Evolutionary conservation across 2,888 invertebrate species (phyloP).

Genomic region (Eubasilissa splendida): DNA sequence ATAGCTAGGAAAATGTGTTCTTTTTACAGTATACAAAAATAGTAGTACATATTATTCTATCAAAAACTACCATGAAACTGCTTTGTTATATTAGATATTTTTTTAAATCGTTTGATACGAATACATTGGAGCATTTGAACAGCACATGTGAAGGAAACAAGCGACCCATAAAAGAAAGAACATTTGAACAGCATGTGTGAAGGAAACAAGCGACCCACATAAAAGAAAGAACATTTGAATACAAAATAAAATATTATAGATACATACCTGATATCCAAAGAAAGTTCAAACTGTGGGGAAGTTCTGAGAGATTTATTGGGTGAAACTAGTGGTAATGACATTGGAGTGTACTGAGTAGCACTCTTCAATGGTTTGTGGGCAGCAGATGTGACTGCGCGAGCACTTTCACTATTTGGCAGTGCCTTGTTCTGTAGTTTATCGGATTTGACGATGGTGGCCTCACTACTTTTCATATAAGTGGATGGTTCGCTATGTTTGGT

Average conservation of each 20-base stretch:
- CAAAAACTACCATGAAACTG: too few species aligned
- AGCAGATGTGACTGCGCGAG: slow-evolving; percentile 59
- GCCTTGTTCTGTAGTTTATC: slow-evolving; percentile 57
- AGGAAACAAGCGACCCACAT: too few species aligned
- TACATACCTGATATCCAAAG: slow-evolving; percentile 68
- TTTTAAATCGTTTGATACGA: too few species aligned
- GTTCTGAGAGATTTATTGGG: slow-evolving; percentile 65
- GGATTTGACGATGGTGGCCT: slow-evolving; percentile 58
- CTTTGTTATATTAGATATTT: too few species aligned
- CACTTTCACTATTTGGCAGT: slow-evolving; percentile 59
- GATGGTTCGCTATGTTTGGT: slow-evolving; percentile 57
- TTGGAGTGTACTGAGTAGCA: slow-evolving; percentile 73
- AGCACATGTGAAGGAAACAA: too few species aligned
- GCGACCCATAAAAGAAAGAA: too few species aligned
- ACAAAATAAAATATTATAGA: slow-evolving; percentile 6
- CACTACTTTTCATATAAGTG: slow-evolving; percentile 56
- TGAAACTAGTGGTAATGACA: slow-evolving; percentile 66
- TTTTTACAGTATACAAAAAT: too few species aligned
- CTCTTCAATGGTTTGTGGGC: slow-evolving; percentile 66
- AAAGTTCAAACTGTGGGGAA: slow-evolving; percentile 73
- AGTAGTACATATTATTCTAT: too few species aligned
- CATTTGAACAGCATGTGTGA: too few species aligned
- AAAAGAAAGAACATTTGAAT: slow-evolving; percentile 1
- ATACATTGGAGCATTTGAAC: too few species aligned
- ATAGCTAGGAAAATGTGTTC: too few species aligned